phyloP scores from a whole-genome alignment of 2,113 vertebrate species.

The Pelmatolapia mariae region DNA sequence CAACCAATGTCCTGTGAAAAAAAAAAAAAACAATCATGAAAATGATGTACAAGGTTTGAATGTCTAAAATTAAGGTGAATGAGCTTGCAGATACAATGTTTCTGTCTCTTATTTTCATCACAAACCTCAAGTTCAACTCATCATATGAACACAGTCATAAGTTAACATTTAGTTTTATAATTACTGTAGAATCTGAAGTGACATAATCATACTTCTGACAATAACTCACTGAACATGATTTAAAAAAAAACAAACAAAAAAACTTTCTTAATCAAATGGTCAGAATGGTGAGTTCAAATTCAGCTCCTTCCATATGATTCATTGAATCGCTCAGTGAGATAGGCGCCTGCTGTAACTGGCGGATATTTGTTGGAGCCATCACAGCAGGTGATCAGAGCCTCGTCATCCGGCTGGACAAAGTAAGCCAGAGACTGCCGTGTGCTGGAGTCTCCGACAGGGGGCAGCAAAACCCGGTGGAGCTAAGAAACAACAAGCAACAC shows the following conservation, averaged over 20 bases:
- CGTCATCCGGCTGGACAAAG: conserved; percentile 65
- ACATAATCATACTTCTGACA: neutral
- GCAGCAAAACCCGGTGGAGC: conserved; percentile 68
- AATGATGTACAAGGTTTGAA: conserved; percentile 1
- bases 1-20: neutral
- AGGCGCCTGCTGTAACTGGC: conserved; percentile 35
- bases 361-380: conserved; percentile 67
- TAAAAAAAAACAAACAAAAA: accelerated
- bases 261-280: neutral
- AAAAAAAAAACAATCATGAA: neutral
- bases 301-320: conserved; percentile 15
- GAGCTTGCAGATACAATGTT: neutral
- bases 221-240: neutral
- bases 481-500: conserved; percentile 4
- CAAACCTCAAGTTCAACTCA: neutral
- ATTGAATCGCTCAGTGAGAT: conserved; percentile 29
- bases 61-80: conserved; percentile 37
- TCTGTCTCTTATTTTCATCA: neutral
- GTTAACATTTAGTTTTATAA: neutral
- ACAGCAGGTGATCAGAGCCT: conserved; percentile 55
- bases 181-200: neutral
- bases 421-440: conserved; percentile 69
- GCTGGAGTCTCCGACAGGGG: conserved; percentile 48
- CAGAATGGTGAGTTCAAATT: neutral
- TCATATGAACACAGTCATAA: neutral